Evolutionary conservation across 2,888 invertebrate species (phyloP), one percentile per base, ranked within the genome.

Genomic region (Lacanobia wlatinum): DNA sequence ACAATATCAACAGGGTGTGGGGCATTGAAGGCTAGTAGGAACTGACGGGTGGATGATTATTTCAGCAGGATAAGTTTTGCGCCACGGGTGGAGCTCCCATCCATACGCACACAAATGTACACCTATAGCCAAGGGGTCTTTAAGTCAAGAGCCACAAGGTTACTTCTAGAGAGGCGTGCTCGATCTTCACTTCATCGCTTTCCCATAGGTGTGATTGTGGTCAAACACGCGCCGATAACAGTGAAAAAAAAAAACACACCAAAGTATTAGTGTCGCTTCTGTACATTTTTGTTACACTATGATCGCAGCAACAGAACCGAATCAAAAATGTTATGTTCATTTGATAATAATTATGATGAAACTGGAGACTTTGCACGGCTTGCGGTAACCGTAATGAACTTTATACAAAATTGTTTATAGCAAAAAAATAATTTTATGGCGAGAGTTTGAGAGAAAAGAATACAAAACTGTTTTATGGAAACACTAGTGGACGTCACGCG

Each of bases 281-380:
- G 12, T 18, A 58, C 5, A 6, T 18, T 0, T 0, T 43, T 18
- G 14, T 38, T 52, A 52, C 7, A 58, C 75, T 75, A 52, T 75
- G 64, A 65, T 16, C 73, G 6, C 18, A 72, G 21, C n/a, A 73
- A 48, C 10, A 62, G 8, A 63, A 75, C 52, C 18, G 52, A 63
- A 84, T 76, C 63, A 69, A 74, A 78, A 78, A 82, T 60, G 60
- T 58, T 76, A 55, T 71, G 73, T 85, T 83, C 83, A 83, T 83
- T 82, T 82, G 71, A 72, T 74, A 67, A 71, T 82, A 74, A 82
- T 82, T 70, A 85, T 65, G 53, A 66, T 53, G 85, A 62, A 82
- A 82, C 73, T 43, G 65, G 62, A 84, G 62, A 78, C 59, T 77
- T 62, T 3, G 34, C 48, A 63, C 58, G 55, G 73, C 16, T 59